These are phyloP conservation scores for Prietella phreatophila DNA, from an alignment of 2,113 vertebrate genomes.

Conservation along the genomic window DNA sequence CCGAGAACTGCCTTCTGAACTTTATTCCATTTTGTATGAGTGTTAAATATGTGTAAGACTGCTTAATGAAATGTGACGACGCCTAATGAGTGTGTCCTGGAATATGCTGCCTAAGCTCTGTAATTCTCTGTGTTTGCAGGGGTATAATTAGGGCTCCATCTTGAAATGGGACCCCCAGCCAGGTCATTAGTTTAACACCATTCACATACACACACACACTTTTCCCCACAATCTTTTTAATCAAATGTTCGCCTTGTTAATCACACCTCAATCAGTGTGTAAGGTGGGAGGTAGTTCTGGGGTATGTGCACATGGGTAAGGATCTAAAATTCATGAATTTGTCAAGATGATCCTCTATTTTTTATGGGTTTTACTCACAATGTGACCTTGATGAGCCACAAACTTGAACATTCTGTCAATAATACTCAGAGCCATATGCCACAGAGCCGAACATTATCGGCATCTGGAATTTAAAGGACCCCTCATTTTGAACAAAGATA, in stretches of 20 bases:
- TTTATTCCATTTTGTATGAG: background rate
- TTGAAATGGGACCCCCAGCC: constrained; percentile 19
- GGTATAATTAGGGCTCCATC: constrained; percentile 24
- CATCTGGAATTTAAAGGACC: background rate
- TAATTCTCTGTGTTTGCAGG: background rate
- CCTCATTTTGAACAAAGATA: background rate
- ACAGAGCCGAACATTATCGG: background rate
- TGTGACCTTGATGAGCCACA: constrained; percentile 14
- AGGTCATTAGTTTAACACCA: background rate
- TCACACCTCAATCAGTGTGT: background rate
- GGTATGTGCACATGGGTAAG: background rate
- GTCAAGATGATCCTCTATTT: background rate
- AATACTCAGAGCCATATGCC: constrained; percentile 28
- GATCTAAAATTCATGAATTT: background rate
- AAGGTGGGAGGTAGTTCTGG: background rate
- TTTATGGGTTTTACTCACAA: background rate
- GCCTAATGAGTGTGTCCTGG: background rate
- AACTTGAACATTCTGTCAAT: background rate
- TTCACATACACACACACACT: background rate
- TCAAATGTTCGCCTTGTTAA: background rate
- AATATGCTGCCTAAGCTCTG: background rate
- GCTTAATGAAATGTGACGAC: constrained; percentile 27
- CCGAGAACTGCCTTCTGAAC: background rate
- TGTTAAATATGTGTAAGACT: background rate
- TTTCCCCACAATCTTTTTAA: background rate